Evolutionary conservation across 30 jellyfish, hydroid and myxozoan species (phyloP), one percentile per base, ranked within the genome.

Genomic region (Phacellophora camtschatica): DNA sequence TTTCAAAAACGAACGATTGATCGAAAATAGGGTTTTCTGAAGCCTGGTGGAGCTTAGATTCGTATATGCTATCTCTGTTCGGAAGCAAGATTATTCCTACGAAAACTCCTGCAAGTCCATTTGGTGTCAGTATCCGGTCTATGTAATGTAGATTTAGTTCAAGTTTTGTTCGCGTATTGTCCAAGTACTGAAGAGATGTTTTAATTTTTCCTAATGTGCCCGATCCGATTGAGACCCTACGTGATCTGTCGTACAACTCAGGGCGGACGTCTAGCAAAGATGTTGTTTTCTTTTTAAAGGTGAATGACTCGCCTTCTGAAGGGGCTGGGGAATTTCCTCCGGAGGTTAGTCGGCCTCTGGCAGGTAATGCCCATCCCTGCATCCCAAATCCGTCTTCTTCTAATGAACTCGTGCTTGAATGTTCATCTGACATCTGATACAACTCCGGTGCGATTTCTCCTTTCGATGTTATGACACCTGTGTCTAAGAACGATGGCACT

Each of bases 1-100:
- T 36, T n/a, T 25, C 50, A 67, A 80, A 80, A 2, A 80, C 84
- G 31, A 80, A 80, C 12, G 84, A 70, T 25, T 80, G 71, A 33
- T 80, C 71, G 58, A 80, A 80, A 20, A 45, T 37, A 19, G 91
- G 76, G 46, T 58, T 53, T 19, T 27, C 45, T 28, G 69, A 24
- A 8, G 77, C 84, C 15, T 37, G 83, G 16, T 64, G 78, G 32
- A 32, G 32, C 35, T 80, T 49, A 0, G 91, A 64, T 24, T 33
- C 56, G 51, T 64, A 65, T 35, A 80, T 36, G 12, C 15, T 64
- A 8, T 65, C 91, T 28, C 91, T 46, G 18, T 80, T 84, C 23
- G 91, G 91, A 3, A 80, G 12, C 55, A 66, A 29, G 63, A 66
- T 66, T 33, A 66, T 66, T 3, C 81, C 56, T 6, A 66, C 81